Evolutionary conservation across 2,113 vertebrate genomes (phyloP).

Genomic region (Irena cyanogastra): DNA sequence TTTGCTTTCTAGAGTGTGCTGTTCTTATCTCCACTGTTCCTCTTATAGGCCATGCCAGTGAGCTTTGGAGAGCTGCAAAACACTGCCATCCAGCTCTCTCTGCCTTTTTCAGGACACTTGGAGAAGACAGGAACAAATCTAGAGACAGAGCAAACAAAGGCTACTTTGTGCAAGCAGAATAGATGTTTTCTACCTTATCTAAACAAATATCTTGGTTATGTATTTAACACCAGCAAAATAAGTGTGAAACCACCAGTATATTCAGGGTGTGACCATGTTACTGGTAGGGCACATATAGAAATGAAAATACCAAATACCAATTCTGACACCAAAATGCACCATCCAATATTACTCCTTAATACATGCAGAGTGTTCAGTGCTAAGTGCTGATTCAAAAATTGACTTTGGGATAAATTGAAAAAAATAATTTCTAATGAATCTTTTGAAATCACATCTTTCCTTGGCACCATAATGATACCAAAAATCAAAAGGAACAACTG

Average conservation of each 20-base stretch:
- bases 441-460: background rate
- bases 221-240: background rate
- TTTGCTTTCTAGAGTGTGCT: background rate
- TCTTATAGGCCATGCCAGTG: background rate
- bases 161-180: background rate
- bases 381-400: background rate
- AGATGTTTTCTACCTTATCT: background rate
- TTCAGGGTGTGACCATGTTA: background rate
- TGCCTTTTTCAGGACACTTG: background rate
- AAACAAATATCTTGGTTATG: background rate
- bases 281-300: background rate
- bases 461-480: background rate
- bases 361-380: background rate
- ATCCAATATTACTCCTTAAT: background rate
- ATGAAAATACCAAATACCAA: too few relatives aligned
- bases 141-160: background rate
- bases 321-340: background rate
- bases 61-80: background rate
- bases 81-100: background rate
- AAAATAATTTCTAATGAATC: accelerated
- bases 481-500: background rate
- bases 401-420: background rate
- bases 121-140: background rate
- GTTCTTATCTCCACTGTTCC: background rate
- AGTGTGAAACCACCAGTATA: background rate